Conservation (phyloP, 1,140 invertebrate species). For the Drosophila bocki region DNA sequence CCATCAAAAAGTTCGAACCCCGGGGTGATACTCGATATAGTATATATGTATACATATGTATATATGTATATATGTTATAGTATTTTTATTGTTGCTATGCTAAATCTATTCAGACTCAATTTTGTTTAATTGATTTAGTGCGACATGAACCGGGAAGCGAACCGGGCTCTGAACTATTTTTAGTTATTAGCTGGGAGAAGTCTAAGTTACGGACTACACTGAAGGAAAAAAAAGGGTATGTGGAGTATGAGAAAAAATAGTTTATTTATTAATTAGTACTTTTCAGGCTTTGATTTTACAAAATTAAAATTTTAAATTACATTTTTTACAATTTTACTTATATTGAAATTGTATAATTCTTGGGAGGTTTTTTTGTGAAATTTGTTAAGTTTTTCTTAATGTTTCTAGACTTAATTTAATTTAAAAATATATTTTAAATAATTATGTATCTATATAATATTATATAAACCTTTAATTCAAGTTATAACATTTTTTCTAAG, state of each 20-base stretch:
- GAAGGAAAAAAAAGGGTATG: neutral
- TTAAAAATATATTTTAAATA: neutral
- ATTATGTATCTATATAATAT: too few species aligned
- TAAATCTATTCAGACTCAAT: conserved; percentile 56
- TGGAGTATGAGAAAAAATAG: neutral
- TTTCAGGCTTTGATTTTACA: neutral
- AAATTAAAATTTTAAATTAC: too few species aligned
- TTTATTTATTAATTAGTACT: neutral
- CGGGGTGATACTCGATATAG: conserved; percentile 27
- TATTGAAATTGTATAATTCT: too few species aligned
- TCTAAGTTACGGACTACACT: neutral
- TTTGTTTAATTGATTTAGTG: conserved; percentile 75
- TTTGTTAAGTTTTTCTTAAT: neutral
- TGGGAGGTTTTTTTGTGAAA: neutral
- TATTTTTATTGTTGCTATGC: conserved; percentile 28
- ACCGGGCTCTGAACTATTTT: conserved; percentile 31
- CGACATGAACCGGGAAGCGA: conserved; percentile 50
- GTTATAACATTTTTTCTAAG: too few species aligned
- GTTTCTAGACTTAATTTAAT: neutral
- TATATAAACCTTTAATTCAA: neutral
- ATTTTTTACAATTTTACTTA: too few species aligned
- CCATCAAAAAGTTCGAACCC: conserved; percentile 27
- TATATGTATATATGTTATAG: too few species aligned
- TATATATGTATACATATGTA: neutral
- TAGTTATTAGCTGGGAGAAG: conserved; percentile 8